A percentile compares a stretch with the other conserved stretches of the same genome.
Evolutionary conservation across 2,113 vertebrate genomes (phyloP).

Genomic region (Pseudolaguvia tuberculata): DNA sequence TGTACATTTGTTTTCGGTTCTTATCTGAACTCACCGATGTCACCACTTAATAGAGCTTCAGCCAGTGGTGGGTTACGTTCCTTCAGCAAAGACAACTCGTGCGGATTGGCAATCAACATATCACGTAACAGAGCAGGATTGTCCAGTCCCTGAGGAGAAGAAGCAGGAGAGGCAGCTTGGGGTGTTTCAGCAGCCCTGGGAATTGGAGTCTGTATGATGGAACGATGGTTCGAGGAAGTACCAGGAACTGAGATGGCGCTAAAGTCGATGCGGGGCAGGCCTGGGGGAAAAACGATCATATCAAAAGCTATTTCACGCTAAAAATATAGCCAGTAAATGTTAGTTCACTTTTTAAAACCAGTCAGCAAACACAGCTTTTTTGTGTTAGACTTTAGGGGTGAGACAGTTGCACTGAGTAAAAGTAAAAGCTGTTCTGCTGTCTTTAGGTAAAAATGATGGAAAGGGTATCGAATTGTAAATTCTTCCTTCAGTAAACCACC

Average conservation of each 20-base stretch:
- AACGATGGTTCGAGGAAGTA: conserved; percentile 66
- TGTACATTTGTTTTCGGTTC: neutral
- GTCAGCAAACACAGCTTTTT: too few species aligned
- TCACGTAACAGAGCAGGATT: conserved; percentile 88
- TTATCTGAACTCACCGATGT: conserved; percentile 77
- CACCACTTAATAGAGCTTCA: conserved; percentile 91
- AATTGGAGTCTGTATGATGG: conserved; percentile 41
- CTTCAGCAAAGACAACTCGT: conserved; percentile 93
- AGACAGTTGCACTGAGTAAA: neutral
- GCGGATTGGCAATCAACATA: conserved; percentile 92
- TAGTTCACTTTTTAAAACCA: too few species aligned
- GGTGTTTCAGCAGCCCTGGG: conserved; percentile 55
- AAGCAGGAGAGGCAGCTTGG: conserved; percentile 51
- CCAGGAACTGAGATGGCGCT: conserved; percentile 91
- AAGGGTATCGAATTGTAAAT: neutral
- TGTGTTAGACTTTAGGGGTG: too few species aligned
- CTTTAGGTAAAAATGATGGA: neutral
- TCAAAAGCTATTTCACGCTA: neutral
- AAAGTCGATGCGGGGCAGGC: conserved; percentile 92
- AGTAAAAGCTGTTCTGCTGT: neutral
- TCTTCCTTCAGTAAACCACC: neutral
- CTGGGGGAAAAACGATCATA: conserved; percentile 53
- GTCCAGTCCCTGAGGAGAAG: conserved; percentile 84
- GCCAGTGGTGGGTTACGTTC: conserved; percentile 92
- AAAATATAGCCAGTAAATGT: too few species aligned